Percentiles rank a stretch among this genome's conserved stretches.
These are phyloP conservation scores for Karalla daura DNA, from an alignment of 2,797 vertebrate species.

Conservation along the genomic window DNA sequence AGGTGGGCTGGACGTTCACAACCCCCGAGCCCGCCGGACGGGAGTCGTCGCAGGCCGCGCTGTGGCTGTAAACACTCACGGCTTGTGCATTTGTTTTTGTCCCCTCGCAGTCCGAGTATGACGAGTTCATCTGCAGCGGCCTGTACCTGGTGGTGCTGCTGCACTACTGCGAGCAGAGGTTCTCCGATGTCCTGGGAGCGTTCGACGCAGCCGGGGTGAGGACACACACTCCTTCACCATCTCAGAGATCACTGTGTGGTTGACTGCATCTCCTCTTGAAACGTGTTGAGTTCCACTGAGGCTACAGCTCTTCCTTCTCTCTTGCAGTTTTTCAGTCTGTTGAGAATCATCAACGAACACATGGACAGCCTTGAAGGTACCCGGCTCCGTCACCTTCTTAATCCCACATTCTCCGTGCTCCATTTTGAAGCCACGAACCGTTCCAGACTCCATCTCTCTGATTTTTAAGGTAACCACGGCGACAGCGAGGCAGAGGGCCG, in stretches of 20 bases:
- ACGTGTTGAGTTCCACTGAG: conserved; percentile 25
- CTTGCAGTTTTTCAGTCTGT: conserved; percentile 98
- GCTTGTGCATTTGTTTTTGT: no score
- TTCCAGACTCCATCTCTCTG: conserved; percentile 6
- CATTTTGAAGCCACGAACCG: not conserved
- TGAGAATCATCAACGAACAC: conserved; percentile 98
- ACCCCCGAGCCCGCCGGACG: no score
- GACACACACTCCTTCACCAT: conserved; percentile 11
- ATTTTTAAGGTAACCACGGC: conserved; percentile 87
- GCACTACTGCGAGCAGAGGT: conserved; percentile 97
- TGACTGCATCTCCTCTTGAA: no score
- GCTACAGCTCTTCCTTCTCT: conserved; percentile 79
- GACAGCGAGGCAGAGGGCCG: conserved; percentile 87
- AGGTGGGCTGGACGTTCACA: no score
- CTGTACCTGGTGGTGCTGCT: conserved; percentile 97
- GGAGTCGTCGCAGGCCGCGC: no score
- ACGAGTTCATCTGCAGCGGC: conserved; percentile 98
- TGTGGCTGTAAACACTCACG: no score
- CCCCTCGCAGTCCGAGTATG: conserved; percentile 91
- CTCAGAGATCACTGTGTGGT: no score
- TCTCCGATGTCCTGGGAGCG: conserved; percentile 95
- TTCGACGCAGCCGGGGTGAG: conserved; percentile 95
- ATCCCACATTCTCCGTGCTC: not conserved
- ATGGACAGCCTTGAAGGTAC: conserved; percentile 99
- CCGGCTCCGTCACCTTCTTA: conserved; percentile 71